These are phyloP conservation scores for Orius insidiosus DNA, from an alignment of 1,140 invertebrate genomes.

Conservation along the genomic window DNA sequence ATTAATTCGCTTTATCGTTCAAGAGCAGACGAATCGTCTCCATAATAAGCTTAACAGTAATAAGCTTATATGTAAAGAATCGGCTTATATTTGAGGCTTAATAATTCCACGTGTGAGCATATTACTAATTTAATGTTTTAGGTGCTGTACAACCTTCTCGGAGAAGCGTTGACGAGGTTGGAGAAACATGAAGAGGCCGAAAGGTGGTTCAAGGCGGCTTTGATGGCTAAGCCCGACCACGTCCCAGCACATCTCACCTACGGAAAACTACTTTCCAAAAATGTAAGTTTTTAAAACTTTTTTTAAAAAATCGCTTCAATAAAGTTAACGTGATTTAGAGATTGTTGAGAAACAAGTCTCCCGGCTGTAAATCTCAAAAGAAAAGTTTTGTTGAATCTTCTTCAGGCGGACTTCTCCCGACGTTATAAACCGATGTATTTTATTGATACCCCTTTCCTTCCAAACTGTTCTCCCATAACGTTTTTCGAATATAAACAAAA, in stretches of 20 bases:
- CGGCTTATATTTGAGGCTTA: no score
- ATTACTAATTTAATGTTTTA: conserved; percentile 18
- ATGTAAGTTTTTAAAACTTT: conserved; percentile 44
- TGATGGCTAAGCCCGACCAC: conserved; percentile 40
- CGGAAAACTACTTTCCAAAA: conserved; percentile 72
- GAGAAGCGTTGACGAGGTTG: conserved; percentile 29
- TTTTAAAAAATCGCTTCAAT: conserved; percentile 1
- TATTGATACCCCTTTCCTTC: background rate
- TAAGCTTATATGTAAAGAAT: no score
- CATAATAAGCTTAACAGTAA: no score
- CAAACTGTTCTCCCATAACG: background rate
- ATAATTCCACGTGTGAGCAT: no score
- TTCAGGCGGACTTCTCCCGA: background rate
- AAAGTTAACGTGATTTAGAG: conserved; percentile 1
- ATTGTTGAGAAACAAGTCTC: no score
- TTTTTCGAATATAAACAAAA: conserved; percentile 8
- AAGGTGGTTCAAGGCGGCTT: conserved; percentile 39
- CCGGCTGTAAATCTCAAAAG: background rate
- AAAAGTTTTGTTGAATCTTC: conserved; percentile 1
- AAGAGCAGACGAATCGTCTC: no score
- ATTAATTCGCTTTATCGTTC: no score
- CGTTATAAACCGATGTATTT: conserved; percentile 5
- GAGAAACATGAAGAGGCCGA: conserved; percentile 37
- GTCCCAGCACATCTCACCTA: conserved; percentile 67
- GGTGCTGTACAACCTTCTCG: conserved; percentile 25